Percentiles rank a stretch among this genome's conserved stretches.
These are phyloP conservation scores for Andrena fulva DNA, from an alignment of 2,888 invertebrate genomes.

Conservation along the genomic window DNA sequence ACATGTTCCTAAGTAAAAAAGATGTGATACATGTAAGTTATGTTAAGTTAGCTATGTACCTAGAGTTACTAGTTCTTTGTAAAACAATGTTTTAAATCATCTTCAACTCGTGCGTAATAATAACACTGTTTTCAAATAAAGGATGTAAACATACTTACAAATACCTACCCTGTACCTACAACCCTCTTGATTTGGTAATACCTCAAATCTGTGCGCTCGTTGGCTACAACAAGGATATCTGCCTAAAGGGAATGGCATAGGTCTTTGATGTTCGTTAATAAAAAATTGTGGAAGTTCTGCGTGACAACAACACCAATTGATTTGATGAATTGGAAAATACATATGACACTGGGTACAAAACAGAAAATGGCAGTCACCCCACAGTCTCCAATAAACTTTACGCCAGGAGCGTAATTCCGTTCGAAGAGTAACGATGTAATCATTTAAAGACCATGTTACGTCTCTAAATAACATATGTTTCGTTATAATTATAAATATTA, in stretches of 20 bases:
- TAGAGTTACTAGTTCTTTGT: no score
- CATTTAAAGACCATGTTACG: slow-evolving; percentile 92
- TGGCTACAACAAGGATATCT: slow-evolving; percentile 95
- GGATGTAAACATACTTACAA: not conserved
- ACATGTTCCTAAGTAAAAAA: slow-evolving; percentile 88
- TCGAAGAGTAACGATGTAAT: slow-evolving; percentile 91
- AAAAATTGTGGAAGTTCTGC: slow-evolving; percentile 92
- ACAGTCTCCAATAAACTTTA: slow-evolving; percentile 96
- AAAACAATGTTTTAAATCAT: not conserved
- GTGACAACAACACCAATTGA: slow-evolving; percentile 93
- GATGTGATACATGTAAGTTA: no score
- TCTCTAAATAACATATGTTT: slow-evolving; percentile 86
- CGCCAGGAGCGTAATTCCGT: slow-evolving; percentile 94
- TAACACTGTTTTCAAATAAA: slow-evolving; percentile 6
- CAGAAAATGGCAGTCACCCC: slow-evolving; percentile 96
- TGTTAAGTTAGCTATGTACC: no score
- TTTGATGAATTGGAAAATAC: slow-evolving; percentile 91
- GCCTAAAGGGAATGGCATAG: slow-evolving; percentile 90
- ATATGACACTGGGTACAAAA: slow-evolving; percentile 92
- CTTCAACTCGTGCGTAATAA: not conserved
- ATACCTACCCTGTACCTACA: slow-evolving; percentile 80
- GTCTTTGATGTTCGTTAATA: slow-evolving; percentile 88
- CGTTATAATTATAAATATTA: slow-evolving; percentile 12
- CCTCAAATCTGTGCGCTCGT: slow-evolving; percentile 92
- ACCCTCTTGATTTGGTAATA: slow-evolving; percentile 88